Evolutionary conservation across 1,140 invertebrate species (phyloP).

Genomic region (Polypedilum pembai): DNA sequence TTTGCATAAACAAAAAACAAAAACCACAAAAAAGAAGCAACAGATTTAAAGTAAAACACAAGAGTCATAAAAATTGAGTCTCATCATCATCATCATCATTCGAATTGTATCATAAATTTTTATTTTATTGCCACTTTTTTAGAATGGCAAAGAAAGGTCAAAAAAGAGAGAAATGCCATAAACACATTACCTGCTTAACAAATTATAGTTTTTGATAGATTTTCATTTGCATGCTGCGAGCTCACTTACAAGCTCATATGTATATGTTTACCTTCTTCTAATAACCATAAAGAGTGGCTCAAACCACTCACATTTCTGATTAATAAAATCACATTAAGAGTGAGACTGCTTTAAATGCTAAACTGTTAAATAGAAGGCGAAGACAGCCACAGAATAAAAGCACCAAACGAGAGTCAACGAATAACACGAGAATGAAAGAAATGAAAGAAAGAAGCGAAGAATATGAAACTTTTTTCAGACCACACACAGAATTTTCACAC

Average conservation of each 20-base stretch:
- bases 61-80: conserved; percentile 4
- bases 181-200: not conserved
- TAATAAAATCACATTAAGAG: conserved; percentile 27
- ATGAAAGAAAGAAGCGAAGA: conserved; percentile 18
- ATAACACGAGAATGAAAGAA: not conserved
- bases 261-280: too few species aligned
- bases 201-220: not conserved
- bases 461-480: conserved; percentile 20
- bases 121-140: conserved; percentile 4
- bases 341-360: not conserved
- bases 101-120: not conserved
- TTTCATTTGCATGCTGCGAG: too few species aligned
- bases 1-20: too few species aligned
- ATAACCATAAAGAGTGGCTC: too few species aligned
- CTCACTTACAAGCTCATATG: too few species aligned
- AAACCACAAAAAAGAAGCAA: not conserved
- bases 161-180: not conserved
- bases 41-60: not conserved
- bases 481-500: conserved; percentile 24
- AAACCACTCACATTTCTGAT: not conserved
- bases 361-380: conserved; percentile 25
- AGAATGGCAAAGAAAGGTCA: conserved; percentile 1
- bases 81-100: not conserved
- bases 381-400: not conserved
- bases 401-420: not conserved